Conservation (phyloP, 2,888 invertebrate genomes). For the Acanthacorydalis orientalis region DNA sequence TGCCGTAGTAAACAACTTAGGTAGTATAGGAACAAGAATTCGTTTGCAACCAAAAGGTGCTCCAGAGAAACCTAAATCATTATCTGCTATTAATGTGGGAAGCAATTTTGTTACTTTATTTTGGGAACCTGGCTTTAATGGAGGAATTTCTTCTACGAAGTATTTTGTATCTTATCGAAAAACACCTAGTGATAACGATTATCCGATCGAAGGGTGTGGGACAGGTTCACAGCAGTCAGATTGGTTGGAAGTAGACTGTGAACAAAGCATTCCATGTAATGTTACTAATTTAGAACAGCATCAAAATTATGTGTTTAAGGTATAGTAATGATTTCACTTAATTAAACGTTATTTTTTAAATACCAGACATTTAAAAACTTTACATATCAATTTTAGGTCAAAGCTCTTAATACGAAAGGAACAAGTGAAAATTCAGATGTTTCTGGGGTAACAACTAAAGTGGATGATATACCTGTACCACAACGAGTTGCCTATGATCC, state of each 20-base stretch:
- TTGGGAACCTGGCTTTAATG: conserved; percentile 86
- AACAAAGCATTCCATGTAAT: conserved; percentile 73
- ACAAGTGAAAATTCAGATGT: conserved; percentile 78
- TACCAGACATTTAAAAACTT: conserved; percentile 8
- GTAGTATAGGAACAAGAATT: conserved; percentile 58
- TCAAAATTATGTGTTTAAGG: conserved; percentile 74
- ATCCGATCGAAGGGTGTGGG: conserved; percentile 42
- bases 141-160: conserved; percentile 71
- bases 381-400: conserved; percentile 57
- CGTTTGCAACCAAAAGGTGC: conserved; percentile 72
- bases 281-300: conserved; percentile 74
- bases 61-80: conserved; percentile 64
- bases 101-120: conserved; percentile 62
- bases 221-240: conserved; percentile 39
- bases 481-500: conserved; percentile 72
- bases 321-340: conserved; percentile 19
- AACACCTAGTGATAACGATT: conserved; percentile 42
- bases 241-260: conserved; percentile 76
- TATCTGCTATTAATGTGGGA: conserved; percentile 56
- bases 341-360: background rate
- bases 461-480: conserved; percentile 67
- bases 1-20: conserved; percentile 67
- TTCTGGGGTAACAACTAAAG: conserved; percentile 62
- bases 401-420: conserved; percentile 76
- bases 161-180: conserved; percentile 72